These are phyloP conservation scores for Meta bourneti DNA, from an alignment of 2,888 invertebrate genomes.

Conservation along the genomic window DNA sequence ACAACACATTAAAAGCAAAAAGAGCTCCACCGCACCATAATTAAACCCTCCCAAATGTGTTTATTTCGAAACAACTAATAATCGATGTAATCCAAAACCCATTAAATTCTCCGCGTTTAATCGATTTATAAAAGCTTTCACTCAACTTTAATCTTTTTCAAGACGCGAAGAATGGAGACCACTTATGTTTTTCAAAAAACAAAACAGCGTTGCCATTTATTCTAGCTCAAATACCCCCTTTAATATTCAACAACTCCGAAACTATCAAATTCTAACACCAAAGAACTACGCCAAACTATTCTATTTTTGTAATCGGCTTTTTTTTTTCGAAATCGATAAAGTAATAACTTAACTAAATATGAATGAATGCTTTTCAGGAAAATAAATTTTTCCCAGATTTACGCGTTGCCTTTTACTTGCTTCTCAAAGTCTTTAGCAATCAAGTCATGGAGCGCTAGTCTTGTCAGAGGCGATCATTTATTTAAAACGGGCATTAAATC, in stretches of 20 bases:
- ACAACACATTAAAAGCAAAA: slow-evolving; percentile 9
- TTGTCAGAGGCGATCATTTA: slow-evolving; percentile 65
- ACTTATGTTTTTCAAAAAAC: neutral
- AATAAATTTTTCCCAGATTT: slow-evolving; percentile 48
- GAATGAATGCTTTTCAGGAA: slow-evolving; percentile 30
- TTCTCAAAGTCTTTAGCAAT: slow-evolving; percentile 60
- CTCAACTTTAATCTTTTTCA: slow-evolving; percentile 52
- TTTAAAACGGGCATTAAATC: slow-evolving; percentile 66
- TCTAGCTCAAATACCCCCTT: slow-evolving; percentile 25
- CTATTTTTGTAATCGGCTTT: neutral
- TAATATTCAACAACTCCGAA: slow-evolving; percentile 51
- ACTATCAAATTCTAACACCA: slow-evolving; percentile 56
- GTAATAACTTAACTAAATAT: slow-evolving; percentile 54
- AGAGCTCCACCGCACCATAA: slow-evolving; percentile 28
- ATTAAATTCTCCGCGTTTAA: slow-evolving; percentile 50
- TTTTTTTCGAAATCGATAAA: slow-evolving; percentile 40
- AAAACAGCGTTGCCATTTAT: slow-evolving; percentile 30
- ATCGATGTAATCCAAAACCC: slow-evolving; percentile 68
- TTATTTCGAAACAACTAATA: slow-evolving; percentile 47
- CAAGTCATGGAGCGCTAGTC: slow-evolving; percentile 41
- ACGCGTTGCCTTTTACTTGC: slow-evolving; percentile 5
- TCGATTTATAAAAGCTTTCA: slow-evolving; percentile 61
- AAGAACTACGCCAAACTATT: slow-evolving; percentile 25
- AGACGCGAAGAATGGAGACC: slow-evolving; percentile 10
- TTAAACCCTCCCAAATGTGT: slow-evolving; percentile 43